Percentiles rank a stretch among this genome's conserved stretches.
Evolutionary conservation across 2,113 vertebrate genomes (phyloP).

Genomic region (Oreochromis tanganicae): DNA sequence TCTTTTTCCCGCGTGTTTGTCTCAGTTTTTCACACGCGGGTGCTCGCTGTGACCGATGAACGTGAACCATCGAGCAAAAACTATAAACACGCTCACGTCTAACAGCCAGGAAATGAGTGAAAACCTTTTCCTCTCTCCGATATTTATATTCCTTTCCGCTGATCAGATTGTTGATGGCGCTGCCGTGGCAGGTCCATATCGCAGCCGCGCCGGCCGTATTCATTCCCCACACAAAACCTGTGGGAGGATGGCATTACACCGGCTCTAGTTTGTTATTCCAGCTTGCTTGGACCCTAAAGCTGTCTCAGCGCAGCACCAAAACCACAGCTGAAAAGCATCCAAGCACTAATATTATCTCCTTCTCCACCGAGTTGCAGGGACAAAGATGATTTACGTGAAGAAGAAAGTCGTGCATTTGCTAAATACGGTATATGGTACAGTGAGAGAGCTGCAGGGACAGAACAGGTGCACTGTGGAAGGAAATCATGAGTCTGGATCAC

Average conservation of each 20-base stretch:
- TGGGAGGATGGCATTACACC: constrained; percentile 53
- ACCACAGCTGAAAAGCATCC: constrained; percentile 31
- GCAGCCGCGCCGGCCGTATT: neutral
- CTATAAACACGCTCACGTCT: constrained; percentile 32
- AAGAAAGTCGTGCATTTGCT: constrained; percentile 27
- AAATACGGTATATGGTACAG: constrained; percentile 26
- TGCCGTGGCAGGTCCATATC: constrained; percentile 6
- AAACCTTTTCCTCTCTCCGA: constrained; percentile 6
- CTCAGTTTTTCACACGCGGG: constrained; percentile 29
- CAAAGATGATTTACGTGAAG: constrained; percentile 38
- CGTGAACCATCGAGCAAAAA: constrained; percentile 11
- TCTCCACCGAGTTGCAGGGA: constrained; percentile 15
- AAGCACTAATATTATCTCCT: constrained; percentile 36
- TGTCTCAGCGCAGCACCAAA: constrained; percentile 10
- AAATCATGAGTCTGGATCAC: neutral
- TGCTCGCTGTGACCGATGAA: constrained; percentile 21
- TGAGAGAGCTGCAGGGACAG: constrained; percentile 9
- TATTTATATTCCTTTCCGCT: constrained; percentile 47
- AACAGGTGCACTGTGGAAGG: constrained; percentile 14
- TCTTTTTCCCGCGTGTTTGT: constrained; percentile 38
- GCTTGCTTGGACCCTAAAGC: constrained; percentile 7
- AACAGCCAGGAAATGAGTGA: constrained; percentile 47
- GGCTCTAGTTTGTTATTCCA: constrained; percentile 38
- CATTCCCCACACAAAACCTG: constrained; percentile 25
- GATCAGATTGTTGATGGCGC: constrained; percentile 43